Percentiles rank a stretch among this genome's conserved stretches.
phyloP scores from a whole-genome alignment of 2,797 vertebrate species.

The Pseudochromis fuscus region DNA sequence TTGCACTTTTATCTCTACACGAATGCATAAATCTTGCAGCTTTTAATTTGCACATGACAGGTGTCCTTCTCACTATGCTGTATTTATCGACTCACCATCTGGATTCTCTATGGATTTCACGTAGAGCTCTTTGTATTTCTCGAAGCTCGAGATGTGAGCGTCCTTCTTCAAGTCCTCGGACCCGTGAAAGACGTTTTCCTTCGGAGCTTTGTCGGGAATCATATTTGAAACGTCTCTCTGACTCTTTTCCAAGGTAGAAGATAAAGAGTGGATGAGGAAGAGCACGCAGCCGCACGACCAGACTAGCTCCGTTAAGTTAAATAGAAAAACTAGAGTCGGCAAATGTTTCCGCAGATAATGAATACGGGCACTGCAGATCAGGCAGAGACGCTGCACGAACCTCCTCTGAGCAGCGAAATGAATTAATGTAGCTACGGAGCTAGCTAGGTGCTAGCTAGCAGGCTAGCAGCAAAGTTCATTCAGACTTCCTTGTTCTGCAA shows the following conservation, averaged over 20 bases:
- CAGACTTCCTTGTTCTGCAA: slow-evolving; percentile 67
- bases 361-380: background rate
- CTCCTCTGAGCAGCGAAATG: slow-evolving; percentile 15
- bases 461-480: slow-evolving; percentile 46
- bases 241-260: background rate
- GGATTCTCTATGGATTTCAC: slow-evolving; percentile 80
- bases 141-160: slow-evolving; percentile 84
- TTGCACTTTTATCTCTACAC: no score
- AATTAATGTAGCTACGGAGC: slow-evolving; percentile 14
- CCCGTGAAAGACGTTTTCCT: slow-evolving; percentile 78
- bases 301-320: background rate
- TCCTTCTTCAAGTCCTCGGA: slow-evolving; percentile 69
- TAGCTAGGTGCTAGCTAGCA: slow-evolving; percentile 33
- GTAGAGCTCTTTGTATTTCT: slow-evolving; percentile 86
- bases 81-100: slow-evolving; percentile 72
- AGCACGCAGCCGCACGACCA: background rate
- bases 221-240: slow-evolving; percentile 56
- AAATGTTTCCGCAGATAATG: background rate
- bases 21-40: background rate
- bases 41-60: background rate
- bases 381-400: background rate
- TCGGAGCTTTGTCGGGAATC: slow-evolving; percentile 84
- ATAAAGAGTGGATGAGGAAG: no score
- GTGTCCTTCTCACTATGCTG: no score
- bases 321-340: no score